Evolutionary conservation across 2,797 vertebrate genomes (phyloP).

Genomic region (Rousettus madagascariensis): DNA sequence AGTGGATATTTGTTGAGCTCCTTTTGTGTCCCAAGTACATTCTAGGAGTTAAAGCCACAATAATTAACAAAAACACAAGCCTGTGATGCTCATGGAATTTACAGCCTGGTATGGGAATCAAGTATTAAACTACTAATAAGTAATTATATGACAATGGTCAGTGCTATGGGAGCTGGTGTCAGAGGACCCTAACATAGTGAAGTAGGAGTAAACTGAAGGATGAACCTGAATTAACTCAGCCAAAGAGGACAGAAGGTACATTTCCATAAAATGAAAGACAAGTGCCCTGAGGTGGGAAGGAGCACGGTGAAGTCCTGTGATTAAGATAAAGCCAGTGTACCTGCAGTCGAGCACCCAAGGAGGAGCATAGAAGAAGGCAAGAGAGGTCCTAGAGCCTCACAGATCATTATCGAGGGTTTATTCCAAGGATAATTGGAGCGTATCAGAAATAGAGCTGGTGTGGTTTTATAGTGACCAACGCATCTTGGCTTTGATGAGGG

Average conservation of each 20-base stretch:
- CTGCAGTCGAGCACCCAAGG: background rate
- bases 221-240: background rate
- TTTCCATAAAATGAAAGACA: background rate
- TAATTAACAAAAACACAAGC: background rate
- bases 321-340: background rate
- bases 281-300: background rate
- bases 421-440: background rate
- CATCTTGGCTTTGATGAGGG: background rate
- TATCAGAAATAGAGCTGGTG: background rate
- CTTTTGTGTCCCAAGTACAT: background rate
- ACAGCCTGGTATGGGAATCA: background rate
- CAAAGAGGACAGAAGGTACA: background rate
- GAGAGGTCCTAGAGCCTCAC: rapidly evolving
- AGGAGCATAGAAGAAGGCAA: background rate
- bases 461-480: background rate
- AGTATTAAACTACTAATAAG: background rate
- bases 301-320: background rate
- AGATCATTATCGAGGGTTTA: background rate
- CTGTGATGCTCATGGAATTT: background rate
- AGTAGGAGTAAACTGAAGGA: background rate
- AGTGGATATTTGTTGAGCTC: background rate
- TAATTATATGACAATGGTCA: background rate
- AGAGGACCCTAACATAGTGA: background rate
- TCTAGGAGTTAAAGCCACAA: background rate
- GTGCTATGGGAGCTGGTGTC: background rate